Base-by-base conservation (phyloP, 2,888 invertebrate genomes). In the Chesias legatella region DNA sequence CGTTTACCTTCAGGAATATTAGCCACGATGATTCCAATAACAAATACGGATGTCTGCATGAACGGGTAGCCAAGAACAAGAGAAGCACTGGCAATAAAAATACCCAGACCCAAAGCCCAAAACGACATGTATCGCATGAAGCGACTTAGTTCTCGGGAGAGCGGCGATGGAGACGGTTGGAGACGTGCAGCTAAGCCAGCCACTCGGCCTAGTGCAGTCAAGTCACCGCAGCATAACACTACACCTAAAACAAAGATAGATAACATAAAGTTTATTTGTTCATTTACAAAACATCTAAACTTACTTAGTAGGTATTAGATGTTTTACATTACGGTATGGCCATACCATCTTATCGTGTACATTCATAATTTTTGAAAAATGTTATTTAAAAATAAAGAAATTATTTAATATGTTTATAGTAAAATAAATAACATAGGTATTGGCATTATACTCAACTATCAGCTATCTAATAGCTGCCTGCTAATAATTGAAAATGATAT, bases 11-110 rank as follows among this genome's bases (percentile, higher is more conserved):
- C 99, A 43, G 99, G 99, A 64, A 99, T 98, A 86, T 99, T 99
- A 48, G 99, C 99, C 36, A 99, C 99, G 83, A 99, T 98, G 75
- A 99, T 98, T 60, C 90, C 90, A 79, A 99, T 99, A 54, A 98
- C 91, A 91, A 99, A 99, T 79, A 99, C 96, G 48, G 97, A 97
- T 59, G 98, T 98, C 80, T 99, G 98, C 71, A 99, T 91, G 94
- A 98, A 98, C 73, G 97, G 95, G 83, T 99, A 99, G 57, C 98
- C 98, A 48, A 99, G 91, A 60, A 94, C 91, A 76, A 99, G 93
- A 40, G 98, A 96, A 64, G 99, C 96, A 33, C 94, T 77, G 88
- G 99, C 99, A 90, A 99, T 98, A 34, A 97, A 94, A 7, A 98
- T 91, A 43, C 97, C 97, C 48, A 97, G 91, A 72, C 94, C 93